phyloP scores from a whole-genome alignment of 2,888 invertebrate species.

The Pollenia labialis region DNA sequence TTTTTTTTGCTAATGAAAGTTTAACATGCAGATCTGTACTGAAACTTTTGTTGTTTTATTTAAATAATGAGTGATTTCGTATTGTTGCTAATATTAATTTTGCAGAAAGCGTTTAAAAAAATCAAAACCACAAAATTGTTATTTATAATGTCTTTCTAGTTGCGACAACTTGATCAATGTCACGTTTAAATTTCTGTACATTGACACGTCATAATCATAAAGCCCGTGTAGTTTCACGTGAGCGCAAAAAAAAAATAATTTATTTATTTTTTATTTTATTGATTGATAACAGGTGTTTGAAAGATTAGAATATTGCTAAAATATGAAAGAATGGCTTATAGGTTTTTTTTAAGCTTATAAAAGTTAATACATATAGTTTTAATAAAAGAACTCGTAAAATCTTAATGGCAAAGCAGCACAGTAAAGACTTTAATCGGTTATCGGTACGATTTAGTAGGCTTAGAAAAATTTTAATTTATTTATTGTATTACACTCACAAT shows the following conservation, averaged over 20 bases:
- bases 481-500: too few relatives aligned
- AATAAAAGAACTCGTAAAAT: too few relatives aligned
- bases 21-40: neutral
- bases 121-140: constrained; percentile 34
- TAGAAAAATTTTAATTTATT: too few relatives aligned
- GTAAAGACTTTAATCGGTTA: too few relatives aligned
- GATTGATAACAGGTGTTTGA: constrained; percentile 2
- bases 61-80: neutral
- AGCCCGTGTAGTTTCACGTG: constrained; percentile 16
- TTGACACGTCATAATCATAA: neutral
- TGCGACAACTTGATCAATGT: constrained; percentile 51
- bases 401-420: too few relatives aligned
- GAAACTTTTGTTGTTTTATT: constrained; percentile 1
- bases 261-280: neutral
- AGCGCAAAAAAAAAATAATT: neutral
- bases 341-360: too few relatives aligned
- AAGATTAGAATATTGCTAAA: too few relatives aligned
- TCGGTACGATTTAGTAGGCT: too few relatives aligned
- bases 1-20: neutral
- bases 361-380: too few relatives aligned
- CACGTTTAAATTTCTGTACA: constrained; percentile 52
- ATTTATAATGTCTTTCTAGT: neutral
- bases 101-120: constrained; percentile 5
- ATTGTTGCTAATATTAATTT: constrained; percentile 38
- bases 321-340: too few relatives aligned